These are phyloP conservation scores for Drosophila santomea DNA, from an alignment of 1,140 invertebrate species.

Conservation along the genomic window DNA sequence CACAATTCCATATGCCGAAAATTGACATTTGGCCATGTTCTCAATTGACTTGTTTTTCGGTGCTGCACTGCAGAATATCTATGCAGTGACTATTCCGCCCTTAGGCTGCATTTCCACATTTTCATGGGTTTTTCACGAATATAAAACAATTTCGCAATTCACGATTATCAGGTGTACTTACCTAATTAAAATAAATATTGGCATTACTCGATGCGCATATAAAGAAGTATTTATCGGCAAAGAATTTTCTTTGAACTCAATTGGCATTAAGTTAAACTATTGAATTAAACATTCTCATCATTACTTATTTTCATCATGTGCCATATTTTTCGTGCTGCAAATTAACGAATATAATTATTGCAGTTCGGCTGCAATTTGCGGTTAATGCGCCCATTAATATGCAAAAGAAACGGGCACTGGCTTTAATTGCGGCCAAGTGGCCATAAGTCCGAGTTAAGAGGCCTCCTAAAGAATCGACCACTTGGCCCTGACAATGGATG, in stretches of 20 bases:
- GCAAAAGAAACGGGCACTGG: constrained; percentile 20
- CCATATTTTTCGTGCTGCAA: constrained; percentile 2
- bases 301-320: constrained; percentile 1
- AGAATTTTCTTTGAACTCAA: background rate
- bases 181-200: background rate
- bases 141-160: background rate
- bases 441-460: constrained; percentile 30
- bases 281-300: background rate
- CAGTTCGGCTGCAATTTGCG: constrained; percentile 34
- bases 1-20: constrained; percentile 40
- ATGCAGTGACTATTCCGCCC: background rate
- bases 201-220: background rate
- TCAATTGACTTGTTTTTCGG: constrained; percentile 32
- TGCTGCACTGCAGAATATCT: background rate
- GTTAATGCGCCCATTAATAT: constrained; percentile 45
- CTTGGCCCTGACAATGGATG: constrained; percentile 35
- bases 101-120: too few relatives aligned
- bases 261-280: too few relatives aligned
- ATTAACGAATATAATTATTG: constrained; percentile 35
- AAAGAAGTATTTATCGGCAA: too few relatives aligned
- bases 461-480: constrained; percentile 1
- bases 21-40: constrained; percentile 35
- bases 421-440: constrained; percentile 27
- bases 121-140: background rate
- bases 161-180: background rate